phyloP scores from a whole-genome alignment of 1,140 invertebrate species.

The Rhopalosiphum padi region DNA sequence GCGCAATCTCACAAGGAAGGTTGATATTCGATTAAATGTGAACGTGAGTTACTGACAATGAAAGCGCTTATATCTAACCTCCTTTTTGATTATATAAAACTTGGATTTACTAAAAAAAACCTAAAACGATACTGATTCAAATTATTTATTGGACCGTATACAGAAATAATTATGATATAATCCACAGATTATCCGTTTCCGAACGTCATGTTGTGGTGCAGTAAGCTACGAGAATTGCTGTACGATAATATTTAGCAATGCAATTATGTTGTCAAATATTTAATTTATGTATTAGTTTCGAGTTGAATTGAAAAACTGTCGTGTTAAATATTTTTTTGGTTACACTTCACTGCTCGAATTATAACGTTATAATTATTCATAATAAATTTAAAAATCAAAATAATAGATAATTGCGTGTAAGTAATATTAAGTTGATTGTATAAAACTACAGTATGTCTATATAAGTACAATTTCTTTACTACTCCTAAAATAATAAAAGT shows the following conservation, averaged over 20 bases:
- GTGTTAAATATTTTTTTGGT: not conserved
- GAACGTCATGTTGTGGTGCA: not conserved
- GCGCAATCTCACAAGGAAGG: not conserved
- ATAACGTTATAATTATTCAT: not conserved
- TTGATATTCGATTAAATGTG: conserved; percentile 1
- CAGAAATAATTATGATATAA: conserved; percentile 44
- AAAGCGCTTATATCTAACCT: not conserved
- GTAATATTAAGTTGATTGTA: not conserved
- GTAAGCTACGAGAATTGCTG: not conserved
- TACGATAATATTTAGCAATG: not conserved
- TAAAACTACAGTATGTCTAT: not conserved
- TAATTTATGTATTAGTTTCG: not conserved
- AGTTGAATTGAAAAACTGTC: not conserved
- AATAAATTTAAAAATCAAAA: not conserved
- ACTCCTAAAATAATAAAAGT: not conserved
- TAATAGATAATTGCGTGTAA: not conserved
- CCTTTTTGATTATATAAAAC: conserved; percentile 37
- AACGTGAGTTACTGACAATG: conserved; percentile 22
- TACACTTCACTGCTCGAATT: not conserved
- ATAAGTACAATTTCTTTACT: not conserved
- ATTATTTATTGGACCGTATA: conserved; percentile 47
- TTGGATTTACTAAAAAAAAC: not conserved
- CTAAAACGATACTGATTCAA: not conserved
- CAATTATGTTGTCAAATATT: conserved; percentile 13
- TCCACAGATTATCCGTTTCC: conserved; percentile 32